Base-by-base conservation (phyloP, 64 coral and sea anemone species). In the Cladopsammia gracilis region DNA sequence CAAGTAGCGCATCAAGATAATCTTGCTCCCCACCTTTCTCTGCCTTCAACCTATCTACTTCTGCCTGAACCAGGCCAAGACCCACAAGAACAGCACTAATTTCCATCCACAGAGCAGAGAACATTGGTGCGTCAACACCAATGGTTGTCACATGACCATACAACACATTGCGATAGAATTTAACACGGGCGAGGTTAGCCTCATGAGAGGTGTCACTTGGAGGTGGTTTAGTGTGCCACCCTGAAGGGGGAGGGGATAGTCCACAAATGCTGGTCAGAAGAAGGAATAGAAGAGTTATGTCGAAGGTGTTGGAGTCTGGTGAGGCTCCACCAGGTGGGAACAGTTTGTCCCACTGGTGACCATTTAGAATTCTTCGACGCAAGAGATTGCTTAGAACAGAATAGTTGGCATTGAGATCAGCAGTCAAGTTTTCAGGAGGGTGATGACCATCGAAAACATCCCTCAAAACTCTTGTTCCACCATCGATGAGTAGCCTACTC, bases 161-260 rank as follows among this genome's bases (percentile, higher is more conserved):
- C 49, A 93, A 62, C n/a, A 80, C 62, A 75, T 93, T 93, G 54
- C 92, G 73, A 46, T 78, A 88, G 54, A 56, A 56, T 5, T 56
- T 56, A 56, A 56, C 53, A 7, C 53, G 53, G 7, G 53, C 53
- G 6, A 56, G 53, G 53, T 56, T 56, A 56, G 53, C 53, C 5
- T 56, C 53, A 56, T 6, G 53, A 56, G 53, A 56, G 10, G 84
- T 93, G 73, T 93, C 82, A 54, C 62, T 88, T 20, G 48, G 57
- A 43, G 62, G 42, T 25, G 92, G 92, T 26, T 87, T 77, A 58
- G 5, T 58, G 53, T 93, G 86, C 92, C 92, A 93, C 22, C 92
- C 92, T 18, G 75, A 78, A 44, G 65, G 72, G 19, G 92, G 92
- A 22, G 83, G 42, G 48, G 75, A 6, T 6, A 56, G 53, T 4